phyloP scores from a whole-genome alignment of 2,113 vertebrate genomes.

The Acanthisitta chloris region DNA sequence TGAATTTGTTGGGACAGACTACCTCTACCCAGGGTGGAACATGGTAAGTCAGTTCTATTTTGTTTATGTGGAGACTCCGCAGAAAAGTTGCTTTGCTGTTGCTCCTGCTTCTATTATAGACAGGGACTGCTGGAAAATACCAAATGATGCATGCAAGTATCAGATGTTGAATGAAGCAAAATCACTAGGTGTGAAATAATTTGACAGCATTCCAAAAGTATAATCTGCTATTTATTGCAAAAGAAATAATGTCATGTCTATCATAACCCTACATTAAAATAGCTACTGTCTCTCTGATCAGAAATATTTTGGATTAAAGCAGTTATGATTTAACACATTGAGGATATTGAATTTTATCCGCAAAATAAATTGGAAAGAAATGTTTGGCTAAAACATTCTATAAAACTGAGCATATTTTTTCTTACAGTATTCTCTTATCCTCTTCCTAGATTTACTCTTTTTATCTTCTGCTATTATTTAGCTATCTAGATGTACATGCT shows the following conservation, averaged over 20 bases:
- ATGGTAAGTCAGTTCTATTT: conserved; percentile 82
- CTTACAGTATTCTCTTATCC: not conserved
- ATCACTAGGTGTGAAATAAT: conserved; percentile 36
- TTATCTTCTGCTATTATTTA: not conserved
- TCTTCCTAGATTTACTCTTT: not conserved
- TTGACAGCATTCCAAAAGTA: conserved; percentile 8
- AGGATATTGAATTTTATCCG: not conserved
- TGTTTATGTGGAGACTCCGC: not conserved
- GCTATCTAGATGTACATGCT: not conserved
- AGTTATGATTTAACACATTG: not conserved
- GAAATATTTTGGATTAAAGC: conserved; percentile 19
- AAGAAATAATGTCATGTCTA: conserved; percentile 3
- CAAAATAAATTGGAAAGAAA: not conserved
- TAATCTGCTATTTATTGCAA: conserved; percentile 30
- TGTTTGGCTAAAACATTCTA: not conserved
- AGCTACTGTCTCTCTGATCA: not conserved
- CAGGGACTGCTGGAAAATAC: not conserved
- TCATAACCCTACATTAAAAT: conserved; percentile 12
- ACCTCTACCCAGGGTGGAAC: conserved; percentile 97
- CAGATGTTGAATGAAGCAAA: conserved; percentile 30
- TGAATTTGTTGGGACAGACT: conserved; percentile 95
- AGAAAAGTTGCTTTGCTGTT: not conserved
- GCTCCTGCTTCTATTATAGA: not conserved
- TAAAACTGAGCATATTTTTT: not conserved
- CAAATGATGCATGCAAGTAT: not conserved